Evolutionary conservation across 2,888 invertebrate genomes (phyloP).

Genomic region (Phanerotoma sp.): DNA sequence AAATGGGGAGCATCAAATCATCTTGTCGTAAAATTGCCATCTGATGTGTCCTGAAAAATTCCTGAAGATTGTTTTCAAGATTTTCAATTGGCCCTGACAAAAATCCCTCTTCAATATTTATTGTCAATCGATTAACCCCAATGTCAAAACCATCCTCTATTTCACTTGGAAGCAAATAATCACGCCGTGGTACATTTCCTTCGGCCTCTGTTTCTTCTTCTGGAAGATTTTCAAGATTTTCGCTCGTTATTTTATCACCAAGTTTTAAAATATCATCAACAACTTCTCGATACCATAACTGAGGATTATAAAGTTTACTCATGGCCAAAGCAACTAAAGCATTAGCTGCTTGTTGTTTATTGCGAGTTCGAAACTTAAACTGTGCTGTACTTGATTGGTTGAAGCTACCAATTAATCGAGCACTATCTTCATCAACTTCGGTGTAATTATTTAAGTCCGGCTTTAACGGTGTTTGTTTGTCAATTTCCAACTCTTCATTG

Average conservation of each 20-base stretch:
- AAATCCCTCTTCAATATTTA: constrained; percentile 58
- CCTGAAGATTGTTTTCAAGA: constrained; percentile 58
- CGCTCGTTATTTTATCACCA: constrained; percentile 57
- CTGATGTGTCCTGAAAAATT: constrained; percentile 62
- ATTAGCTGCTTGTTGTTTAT: constrained; percentile 61
- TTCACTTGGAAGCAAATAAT: constrained; percentile 58
- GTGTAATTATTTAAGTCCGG: constrained; percentile 57
- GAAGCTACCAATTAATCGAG: constrained; percentile 46
- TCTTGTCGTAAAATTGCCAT: constrained; percentile 62
- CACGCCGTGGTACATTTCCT: constrained; percentile 36
- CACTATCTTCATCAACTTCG: constrained; percentile 51
- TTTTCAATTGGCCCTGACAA: constrained; percentile 57
- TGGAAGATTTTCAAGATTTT: constrained; percentile 60
- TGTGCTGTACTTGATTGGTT: constrained; percentile 54
- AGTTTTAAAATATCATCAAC: constrained; percentile 61
- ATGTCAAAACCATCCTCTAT: constrained; percentile 56
- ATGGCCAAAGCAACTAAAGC: constrained; percentile 64
- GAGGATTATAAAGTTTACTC: constrained; percentile 62
- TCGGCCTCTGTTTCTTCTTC: constrained; percentile 59
- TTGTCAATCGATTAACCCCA: constrained; percentile 56
- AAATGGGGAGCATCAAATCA: constrained; percentile 53
- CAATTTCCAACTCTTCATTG: constrained; percentile 46
- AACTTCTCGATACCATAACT: constrained; percentile 65
- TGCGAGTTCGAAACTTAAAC: constrained; percentile 55
- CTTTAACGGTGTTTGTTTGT: constrained; percentile 44